Percentiles rank a stretch among this genome's conserved stretches.
phyloP scores from a whole-genome alignment of 2,797 vertebrate species.

The Gambelia wislizenii region DNA sequence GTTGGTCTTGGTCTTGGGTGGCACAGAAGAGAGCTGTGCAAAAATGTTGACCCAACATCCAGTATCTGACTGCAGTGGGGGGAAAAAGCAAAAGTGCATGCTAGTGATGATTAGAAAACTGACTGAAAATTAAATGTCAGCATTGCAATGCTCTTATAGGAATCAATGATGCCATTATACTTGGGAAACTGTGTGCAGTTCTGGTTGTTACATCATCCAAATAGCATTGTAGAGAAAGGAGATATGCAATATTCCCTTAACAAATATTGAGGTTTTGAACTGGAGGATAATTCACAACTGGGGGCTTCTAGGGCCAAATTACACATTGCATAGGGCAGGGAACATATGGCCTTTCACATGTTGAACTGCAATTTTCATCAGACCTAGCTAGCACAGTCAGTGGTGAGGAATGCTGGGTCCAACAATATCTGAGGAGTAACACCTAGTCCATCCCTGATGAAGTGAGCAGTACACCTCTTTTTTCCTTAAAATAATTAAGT shows the following conservation, averaged over 20 bases:
- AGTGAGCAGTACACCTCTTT: not conserved
- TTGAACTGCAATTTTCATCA: too few species aligned
- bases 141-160: not conserved
- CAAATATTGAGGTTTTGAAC: not conserved
- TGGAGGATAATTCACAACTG: not conserved
- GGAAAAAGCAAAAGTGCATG: not conserved
- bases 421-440: too few species aligned
- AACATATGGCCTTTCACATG: too few species aligned
- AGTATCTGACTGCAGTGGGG: not conserved
- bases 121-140: not conserved
- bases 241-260: not conserved
- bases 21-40: not conserved
- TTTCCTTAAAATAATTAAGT: not conserved
- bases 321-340: not conserved
- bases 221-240: not conserved
- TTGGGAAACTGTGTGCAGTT: not conserved
- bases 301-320: not conserved
- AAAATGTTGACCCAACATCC: not conserved
- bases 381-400: too few species aligned
- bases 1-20: not conserved
- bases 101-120: not conserved
- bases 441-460: too few species aligned
- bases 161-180: not conserved
- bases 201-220: not conserved
- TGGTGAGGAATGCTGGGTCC: too few species aligned